These are phyloP conservation scores for Heliopora coerulea DNA, from an alignment of 92 coral and sea anemone species.

Conservation along the genomic window DNA sequence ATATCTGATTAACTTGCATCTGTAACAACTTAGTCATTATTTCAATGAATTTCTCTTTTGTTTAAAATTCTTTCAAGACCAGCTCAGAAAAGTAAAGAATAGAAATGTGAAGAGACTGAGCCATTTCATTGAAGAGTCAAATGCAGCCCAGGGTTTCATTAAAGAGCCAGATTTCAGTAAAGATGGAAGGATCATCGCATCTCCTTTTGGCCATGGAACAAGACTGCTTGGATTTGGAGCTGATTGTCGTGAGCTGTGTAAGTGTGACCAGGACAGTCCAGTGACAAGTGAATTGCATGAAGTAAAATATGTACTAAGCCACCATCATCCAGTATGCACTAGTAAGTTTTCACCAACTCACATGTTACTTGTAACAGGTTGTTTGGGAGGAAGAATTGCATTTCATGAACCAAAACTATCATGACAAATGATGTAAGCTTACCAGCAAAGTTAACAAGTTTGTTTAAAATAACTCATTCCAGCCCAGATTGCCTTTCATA, in stretches of 20 bases:
- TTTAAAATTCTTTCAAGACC: neutral
- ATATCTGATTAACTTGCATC: too few species aligned
- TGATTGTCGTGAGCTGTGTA: constrained; percentile 67
- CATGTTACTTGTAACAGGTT: constrained; percentile 73
- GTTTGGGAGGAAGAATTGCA: constrained; percentile 83
- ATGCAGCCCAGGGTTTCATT: constrained; percentile 75
- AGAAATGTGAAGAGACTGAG: constrained; percentile 61
- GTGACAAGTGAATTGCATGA: constrained; percentile 52
- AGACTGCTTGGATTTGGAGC: constrained; percentile 69
- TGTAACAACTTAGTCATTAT: too few species aligned
- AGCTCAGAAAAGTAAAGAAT: neutral
- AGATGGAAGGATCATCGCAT: constrained; percentile 87
- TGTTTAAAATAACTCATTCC: too few species aligned
- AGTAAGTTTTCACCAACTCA: constrained; percentile 91
- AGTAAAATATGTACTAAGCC: constrained; percentile 72
- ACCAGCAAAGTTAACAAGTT: too few species aligned
- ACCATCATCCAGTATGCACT: constrained; percentile 77
- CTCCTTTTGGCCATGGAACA: constrained; percentile 92
- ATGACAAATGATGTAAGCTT: too few species aligned
- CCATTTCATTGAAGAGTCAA: constrained; percentile 75
- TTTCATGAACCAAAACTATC: constrained; percentile 76
- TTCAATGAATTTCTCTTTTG: neutral
- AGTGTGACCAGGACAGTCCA: neutral
- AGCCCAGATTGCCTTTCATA: too few species aligned
- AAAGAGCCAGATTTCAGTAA: constrained; percentile 87